Evolutionary conservation across 1,140 invertebrate genomes (phyloP).

Genomic region (Plutomurus gul): DNA sequence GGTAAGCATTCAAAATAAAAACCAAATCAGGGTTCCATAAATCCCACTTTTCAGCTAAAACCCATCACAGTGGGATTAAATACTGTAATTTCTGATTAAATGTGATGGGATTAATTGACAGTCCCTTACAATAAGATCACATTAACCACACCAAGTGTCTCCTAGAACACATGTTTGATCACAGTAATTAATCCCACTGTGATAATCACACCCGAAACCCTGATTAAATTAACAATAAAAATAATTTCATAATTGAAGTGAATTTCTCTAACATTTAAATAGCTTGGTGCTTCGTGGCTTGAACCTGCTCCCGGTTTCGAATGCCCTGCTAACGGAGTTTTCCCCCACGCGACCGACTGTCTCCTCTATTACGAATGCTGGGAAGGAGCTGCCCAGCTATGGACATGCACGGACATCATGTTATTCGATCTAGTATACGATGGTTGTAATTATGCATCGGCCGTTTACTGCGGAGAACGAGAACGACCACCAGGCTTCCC

Average conservation of each 20-base stretch:
- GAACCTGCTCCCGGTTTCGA: neutral
- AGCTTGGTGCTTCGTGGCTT: neutral
- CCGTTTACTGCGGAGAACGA: slow-evolving; percentile 40
- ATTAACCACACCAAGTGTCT: too few relatives aligned
- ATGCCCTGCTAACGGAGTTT: slow-evolving; percentile 35
- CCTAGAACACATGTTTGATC: too few relatives aligned
- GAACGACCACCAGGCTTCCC: slow-evolving; percentile 34
- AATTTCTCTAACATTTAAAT: too few relatives aligned
- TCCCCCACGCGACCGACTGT: slow-evolving; percentile 33
- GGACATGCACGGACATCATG: neutral
- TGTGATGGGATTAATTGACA: too few relatives aligned
- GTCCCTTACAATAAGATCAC: too few relatives aligned
- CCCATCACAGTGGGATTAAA: too few relatives aligned
- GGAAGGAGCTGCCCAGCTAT: neutral
- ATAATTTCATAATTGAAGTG: too few relatives aligned
- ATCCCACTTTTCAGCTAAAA: too few relatives aligned
- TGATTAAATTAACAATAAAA: neutral
- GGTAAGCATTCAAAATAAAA: neutral
- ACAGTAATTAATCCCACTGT: too few relatives aligned
- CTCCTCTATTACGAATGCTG: slow-evolving; percentile 31
- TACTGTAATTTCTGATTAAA: too few relatives aligned
- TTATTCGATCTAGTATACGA: slow-evolving; percentile 43
- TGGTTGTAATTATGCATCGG: slow-evolving; percentile 40
- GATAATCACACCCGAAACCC: too few relatives aligned
- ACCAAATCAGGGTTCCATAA: too few relatives aligned